These are phyloP conservation scores for Zosterops hypoxanthus DNA, from an alignment of 2,113 vertebrate genomes.

Conservation along the genomic window DNA sequence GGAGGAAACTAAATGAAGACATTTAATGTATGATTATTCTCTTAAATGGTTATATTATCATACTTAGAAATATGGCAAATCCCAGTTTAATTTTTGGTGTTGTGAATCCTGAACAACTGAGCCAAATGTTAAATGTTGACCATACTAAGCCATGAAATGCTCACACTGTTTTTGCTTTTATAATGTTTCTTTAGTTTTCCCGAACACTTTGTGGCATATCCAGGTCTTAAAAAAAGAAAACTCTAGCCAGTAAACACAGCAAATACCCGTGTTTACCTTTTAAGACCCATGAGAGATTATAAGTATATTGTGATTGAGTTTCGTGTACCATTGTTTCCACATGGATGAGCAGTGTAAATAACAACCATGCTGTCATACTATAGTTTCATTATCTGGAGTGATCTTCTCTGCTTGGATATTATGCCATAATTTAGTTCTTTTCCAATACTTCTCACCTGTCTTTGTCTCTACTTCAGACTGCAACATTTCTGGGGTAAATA, in stretches of 20 bases:
- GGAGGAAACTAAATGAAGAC: neutral
- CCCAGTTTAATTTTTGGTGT: neutral
- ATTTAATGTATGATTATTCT: neutral
- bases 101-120: neutral
- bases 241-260: neutral
- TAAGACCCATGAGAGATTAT: neutral
- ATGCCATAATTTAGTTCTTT: neutral
- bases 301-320: neutral
- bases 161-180: neutral
- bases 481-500: neutral
- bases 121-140: neutral
- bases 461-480: neutral
- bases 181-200: neutral
- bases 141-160: neutral
- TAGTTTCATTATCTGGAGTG: neutral
- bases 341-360: slow-evolving; percentile 12
- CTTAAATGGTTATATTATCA: neutral
- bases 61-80: neutral
- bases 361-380: neutral
- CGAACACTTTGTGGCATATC: neutral
- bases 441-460: neutral
- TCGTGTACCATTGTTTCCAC: neutral
- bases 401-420: neutral
- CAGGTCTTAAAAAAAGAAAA: neutral
- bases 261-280: neutral